Evolutionary conservation across 2,888 invertebrate genomes (phyloP), one percentile per base, ranked within the genome.

Genomic region (Pollenia labialis): DNA sequence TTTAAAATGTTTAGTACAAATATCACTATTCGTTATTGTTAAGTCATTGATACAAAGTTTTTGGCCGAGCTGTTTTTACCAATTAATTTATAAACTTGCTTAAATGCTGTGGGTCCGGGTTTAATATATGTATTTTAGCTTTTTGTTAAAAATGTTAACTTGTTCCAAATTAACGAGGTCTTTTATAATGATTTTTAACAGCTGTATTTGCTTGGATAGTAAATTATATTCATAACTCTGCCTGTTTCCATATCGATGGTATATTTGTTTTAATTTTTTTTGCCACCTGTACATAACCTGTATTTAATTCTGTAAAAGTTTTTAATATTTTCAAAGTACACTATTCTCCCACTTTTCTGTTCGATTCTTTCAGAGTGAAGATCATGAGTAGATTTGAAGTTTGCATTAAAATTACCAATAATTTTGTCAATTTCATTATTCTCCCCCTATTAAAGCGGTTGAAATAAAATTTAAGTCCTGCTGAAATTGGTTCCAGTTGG

Each of bases 191-290:
- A 10, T 71, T 44, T 56, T 71, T n/a, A 72, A 11, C 1, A 72
- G 72, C 3, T 58, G 58, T 12, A 72, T 72, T 72, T 72, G 72
- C 12, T 72, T 72, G 12, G 56, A 72, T 6, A 72, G 16, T 12
- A 58, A 48, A 18, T 11, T 46, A 46, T 72, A 58, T 12, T 72
- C 58, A 23, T 18, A 12, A 40, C 74, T 40, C 10, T 12, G 9
- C 50, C 74, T 60, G 12, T 74, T 62, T 0, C 74, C 74, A 11
- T 18, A 11, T 4, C 60, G 48, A 48, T 74, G 60, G 50, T 14
- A 46, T 16, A 74, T 48, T 74, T 60, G 40, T 75, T 50, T 74
- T 74, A 46, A 40, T 2, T 48, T 32, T 23, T 60, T 60, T 58
- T 60, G 32, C 48, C n/a, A 16, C 18, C 23, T 18, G n/a, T n/a